Conservation (phyloP, 2,888 invertebrate genomes). For the Sussaba pulchella region DNA sequence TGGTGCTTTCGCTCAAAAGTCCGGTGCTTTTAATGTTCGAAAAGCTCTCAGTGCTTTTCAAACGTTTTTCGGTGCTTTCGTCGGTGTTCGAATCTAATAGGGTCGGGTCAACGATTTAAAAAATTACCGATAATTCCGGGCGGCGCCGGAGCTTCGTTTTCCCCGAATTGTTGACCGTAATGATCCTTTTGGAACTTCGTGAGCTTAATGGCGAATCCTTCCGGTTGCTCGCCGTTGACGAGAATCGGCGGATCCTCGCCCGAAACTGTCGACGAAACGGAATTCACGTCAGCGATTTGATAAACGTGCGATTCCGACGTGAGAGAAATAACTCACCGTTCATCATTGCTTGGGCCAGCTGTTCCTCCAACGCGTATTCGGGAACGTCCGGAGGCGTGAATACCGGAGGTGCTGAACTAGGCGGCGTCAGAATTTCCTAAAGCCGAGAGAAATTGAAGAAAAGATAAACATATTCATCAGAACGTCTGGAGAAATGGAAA, state of each 20-base stretch:
- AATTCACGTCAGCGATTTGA: not conserved
- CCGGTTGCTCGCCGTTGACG: conserved; percentile 76
- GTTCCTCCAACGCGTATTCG: conserved; percentile 84
- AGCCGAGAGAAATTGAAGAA: not conserved
- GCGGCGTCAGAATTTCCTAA: conserved; percentile 89
- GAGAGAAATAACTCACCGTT: conserved; percentile 79
- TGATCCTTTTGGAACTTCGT: conserved; percentile 90
- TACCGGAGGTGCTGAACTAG: conserved; percentile 91
- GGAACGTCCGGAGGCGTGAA: conserved; percentile 90
- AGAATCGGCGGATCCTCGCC: conserved; percentile 74
- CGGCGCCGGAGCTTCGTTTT: conserved; percentile 79
- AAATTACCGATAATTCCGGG: conserved; percentile 81
- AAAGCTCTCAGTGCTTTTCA: too few relatives aligned
- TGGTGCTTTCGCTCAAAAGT: too few relatives aligned
- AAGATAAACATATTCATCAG: not conserved
- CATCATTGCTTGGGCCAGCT: conserved; percentile 75
- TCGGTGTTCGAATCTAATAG: too few relatives aligned
- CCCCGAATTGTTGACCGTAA: conserved; percentile 90
- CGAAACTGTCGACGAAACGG: conserved; percentile 61
- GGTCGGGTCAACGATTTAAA: conserved; percentile 1
- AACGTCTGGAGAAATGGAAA: not conserved
- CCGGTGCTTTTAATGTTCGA: too few relatives aligned
- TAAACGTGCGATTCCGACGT: not conserved
- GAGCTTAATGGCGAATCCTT: conserved; percentile 90
- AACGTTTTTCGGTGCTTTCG: too few relatives aligned